A percentile compares a stretch with the other conserved stretches of the same genome.
These are phyloP conservation scores for Pandemis corylana DNA, from an alignment of 2,888 invertebrate genomes.

Conservation along the genomic window DNA sequence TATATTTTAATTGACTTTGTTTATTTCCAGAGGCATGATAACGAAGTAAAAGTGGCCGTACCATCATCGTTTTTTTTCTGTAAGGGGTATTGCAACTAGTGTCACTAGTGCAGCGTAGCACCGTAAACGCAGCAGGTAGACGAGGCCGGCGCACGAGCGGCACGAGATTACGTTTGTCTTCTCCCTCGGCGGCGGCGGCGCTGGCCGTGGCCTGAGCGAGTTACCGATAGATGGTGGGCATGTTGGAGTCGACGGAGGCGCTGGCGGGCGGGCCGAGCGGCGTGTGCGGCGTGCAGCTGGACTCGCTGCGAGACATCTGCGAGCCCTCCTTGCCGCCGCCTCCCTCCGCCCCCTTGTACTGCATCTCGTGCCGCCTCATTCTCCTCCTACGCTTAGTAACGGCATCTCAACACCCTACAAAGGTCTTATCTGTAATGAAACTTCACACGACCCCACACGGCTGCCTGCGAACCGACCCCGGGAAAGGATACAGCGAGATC, in stretches of 20 bases:
- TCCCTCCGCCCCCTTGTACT: slow-evolving; percentile 69
- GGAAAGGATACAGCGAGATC: slow-evolving; percentile 66
- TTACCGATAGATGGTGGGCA: slow-evolving; percentile 96
- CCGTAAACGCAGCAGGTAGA: slow-evolving; percentile 39
- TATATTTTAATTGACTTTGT: no score
- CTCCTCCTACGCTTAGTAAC: slow-evolving; percentile 77
- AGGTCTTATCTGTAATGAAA: slow-evolving; percentile 78
- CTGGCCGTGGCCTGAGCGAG: slow-evolving; percentile 53
- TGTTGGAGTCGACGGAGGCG: slow-evolving; percentile 94
- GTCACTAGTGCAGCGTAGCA: slow-evolving; percentile 3
- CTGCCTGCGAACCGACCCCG: slow-evolving; percentile 59
- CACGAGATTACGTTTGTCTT: slow-evolving; percentile 58
- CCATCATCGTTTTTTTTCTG: background rate
- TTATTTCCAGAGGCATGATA: background rate
- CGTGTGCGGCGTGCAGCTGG: slow-evolving; percentile 85
- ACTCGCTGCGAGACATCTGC: slow-evolving; percentile 90
- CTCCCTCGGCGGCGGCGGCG: slow-evolving; percentile 58
- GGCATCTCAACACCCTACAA: slow-evolving; percentile 78
- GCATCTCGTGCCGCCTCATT: slow-evolving; percentile 78
- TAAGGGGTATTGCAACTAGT: background rate
- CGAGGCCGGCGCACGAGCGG: slow-evolving; percentile 18
- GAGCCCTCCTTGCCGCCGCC: slow-evolving; percentile 72
- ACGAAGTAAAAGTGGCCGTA: background rate
- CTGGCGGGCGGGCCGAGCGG: slow-evolving; percentile 87
- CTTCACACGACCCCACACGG: slow-evolving; percentile 66